A percentile compares a stretch with the other conserved stretches of the same genome.
Conservation (phyloP, 2,797 vertebrate genomes). For the Thripadectes ignobilis region DNA sequence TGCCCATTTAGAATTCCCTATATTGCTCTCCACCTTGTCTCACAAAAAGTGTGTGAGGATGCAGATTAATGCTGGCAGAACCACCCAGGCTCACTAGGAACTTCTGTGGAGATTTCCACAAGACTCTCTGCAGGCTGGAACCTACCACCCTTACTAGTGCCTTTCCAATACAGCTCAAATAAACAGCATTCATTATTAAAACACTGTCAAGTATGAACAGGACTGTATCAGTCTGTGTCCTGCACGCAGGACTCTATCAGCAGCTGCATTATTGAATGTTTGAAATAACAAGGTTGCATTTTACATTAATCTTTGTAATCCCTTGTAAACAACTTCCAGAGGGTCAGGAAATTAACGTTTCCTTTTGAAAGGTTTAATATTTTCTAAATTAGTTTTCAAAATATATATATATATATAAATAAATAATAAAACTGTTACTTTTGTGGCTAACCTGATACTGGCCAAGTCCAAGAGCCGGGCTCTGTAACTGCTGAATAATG, state of each 20-base stretch:
- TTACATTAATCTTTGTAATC: not conserved
- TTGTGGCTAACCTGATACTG: constrained; percentile 89
- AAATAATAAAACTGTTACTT: not conserved
- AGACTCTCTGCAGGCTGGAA: not conserved
- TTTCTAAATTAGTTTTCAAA: not conserved
- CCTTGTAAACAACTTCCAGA: not conserved
- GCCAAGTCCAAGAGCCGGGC: constrained; percentile 93
- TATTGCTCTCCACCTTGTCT: not conserved
- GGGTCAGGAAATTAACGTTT: not conserved
- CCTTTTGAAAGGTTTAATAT: not conserved
- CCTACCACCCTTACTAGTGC: no score
- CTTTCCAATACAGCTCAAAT: not conserved
- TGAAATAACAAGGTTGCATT: not conserved
- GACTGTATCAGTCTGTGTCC: not conserved
- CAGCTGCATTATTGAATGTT: not conserved
- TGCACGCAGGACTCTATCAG: accelerated
- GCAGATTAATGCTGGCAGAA: not conserved
- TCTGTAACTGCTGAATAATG: constrained; percentile 96
- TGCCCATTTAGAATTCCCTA: not conserved
- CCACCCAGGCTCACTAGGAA: accelerated
- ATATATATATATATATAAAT: no score
- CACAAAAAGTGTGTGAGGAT: accelerated
- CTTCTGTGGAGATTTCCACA: not conserved
- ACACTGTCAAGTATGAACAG: accelerated
- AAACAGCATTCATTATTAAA: not conserved